Evolutionary conservation across 2,113 vertebrate genomes (phyloP), one percentile per base, ranked within the genome.

Genomic region (Pholis gunnellus): DNA sequence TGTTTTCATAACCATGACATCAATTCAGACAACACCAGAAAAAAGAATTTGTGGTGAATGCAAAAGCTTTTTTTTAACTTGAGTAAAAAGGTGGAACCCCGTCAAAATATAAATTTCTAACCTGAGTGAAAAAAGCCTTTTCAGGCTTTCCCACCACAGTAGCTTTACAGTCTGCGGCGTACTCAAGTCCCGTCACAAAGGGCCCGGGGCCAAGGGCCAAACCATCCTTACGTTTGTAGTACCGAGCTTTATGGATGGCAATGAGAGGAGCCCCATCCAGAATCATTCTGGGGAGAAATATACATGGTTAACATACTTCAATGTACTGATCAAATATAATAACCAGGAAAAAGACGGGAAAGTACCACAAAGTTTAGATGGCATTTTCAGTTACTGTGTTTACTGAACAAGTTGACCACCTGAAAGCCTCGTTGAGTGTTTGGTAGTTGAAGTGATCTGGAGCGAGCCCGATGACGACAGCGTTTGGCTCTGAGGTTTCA

Each of bases 241-340:
- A 99, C 0, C 98, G 95, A 57, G 97, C 97, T 92, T 99, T 99
- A 78, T 99, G 98, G 88, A 99, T 96, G 0, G 98, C 97, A 63
- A 99, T 97, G 69, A 99, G 97, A 59, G 97, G 97, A 0, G 98
- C 98, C 0, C 98, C 98, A 0, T 97, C 94, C 82, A 99, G 91
- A 71, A 97, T 90, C 84, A 99, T 87, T 88, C 98, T 99, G 11
- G 1, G 61, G 66, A 82, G 61, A 57, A 52, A 72, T 13, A 2
- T 0, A 71, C 34, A 84, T 1, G 0, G 34, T 64, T 6, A 81
- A 34, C 31, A 46, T 2, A 17, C 27, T 38, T 75, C 10, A 17
- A 3, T 68, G 18, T 14, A 0, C 36, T 2, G 27, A 48, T 54
- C 1, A 61, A 52, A 27, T 9, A 52, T 17, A 14, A 66, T 22